These are phyloP conservation scores for Tetropium fuscum DNA, from an alignment of 2,888 invertebrate genomes.

Conservation along the genomic window DNA sequence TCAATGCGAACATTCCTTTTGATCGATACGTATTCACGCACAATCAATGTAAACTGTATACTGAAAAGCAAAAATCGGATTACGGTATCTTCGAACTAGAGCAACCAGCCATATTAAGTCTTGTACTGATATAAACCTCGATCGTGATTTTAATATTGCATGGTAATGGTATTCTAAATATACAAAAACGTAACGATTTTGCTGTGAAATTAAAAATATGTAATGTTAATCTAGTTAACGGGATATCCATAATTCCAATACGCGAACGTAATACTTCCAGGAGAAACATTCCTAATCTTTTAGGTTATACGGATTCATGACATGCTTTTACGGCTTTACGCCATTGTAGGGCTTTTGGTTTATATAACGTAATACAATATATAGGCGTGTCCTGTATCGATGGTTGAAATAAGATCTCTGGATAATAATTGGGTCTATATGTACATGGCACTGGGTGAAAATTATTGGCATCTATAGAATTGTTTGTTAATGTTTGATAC, in stretches of 20 bases:
- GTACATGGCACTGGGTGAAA: no score
- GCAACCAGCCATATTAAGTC: not conserved
- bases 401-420: no score
- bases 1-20: no score
- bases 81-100: conserved; percentile 13
- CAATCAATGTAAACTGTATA: no score
- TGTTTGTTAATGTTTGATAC: no score
- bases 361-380: no score
- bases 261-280: conserved; percentile 23
- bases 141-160: conserved; percentile 6
- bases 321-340: conserved; percentile 30
- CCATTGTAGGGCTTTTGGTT: not conserved
- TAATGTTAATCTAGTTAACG: conserved; percentile 17
- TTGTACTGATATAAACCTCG: no score
- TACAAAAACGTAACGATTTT: conserved; percentile 10
- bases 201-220: conserved; percentile 16
- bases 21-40: no score
- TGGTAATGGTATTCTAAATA: not conserved
- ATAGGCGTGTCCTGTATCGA: no score
- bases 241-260: conserved; percentile 35
- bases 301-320: conserved; percentile 35
- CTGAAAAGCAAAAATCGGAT: no score
- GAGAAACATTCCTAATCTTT: conserved; percentile 33
- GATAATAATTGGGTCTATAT: no score
- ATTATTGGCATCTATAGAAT: no score